Percentiles rank a stretch among this genome's conserved stretches.
phyloP scores from a whole-genome alignment of 2,888 invertebrate species.

The Mechanitis messenoides region DNA sequence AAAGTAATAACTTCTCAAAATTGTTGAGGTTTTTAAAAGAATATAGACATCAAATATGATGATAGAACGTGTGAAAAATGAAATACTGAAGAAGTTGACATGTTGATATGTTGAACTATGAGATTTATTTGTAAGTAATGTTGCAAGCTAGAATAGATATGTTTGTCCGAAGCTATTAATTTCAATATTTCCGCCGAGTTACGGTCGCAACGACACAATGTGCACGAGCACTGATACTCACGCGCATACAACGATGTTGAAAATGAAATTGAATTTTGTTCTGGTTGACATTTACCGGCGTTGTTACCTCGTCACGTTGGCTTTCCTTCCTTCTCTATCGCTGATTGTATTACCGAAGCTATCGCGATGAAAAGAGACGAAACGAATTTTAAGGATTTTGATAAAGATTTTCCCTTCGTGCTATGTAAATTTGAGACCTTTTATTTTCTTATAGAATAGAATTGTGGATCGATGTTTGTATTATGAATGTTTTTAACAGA shows the following conservation, averaged over 20 bases:
- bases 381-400: constrained; percentile 43
- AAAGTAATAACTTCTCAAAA: no score
- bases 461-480: constrained; percentile 49
- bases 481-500: constrained; percentile 47
- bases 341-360: constrained; percentile 30
- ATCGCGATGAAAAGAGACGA: constrained; percentile 49
- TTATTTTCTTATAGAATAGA: constrained; percentile 58
- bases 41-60: no score
- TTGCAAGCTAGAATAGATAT: neutral
- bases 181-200: constrained; percentile 21
- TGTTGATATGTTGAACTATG: no score
- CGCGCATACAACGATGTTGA: constrained; percentile 58
- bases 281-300: constrained; percentile 59
- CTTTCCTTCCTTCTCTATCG: constrained; percentile 44
- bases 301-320: constrained; percentile 47
- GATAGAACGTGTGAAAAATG: no score
- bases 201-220: constrained; percentile 33
- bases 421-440: constrained; percentile 63
- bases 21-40: no score
- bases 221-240: constrained; percentile 56
- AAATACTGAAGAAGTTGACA: no score
- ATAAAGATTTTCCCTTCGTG: constrained; percentile 47
- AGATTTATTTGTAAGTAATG: neutral
- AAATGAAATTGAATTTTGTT: constrained; percentile 61
- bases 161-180: constrained; percentile 15